phyloP scores from a whole-genome alignment of 2,888 invertebrate species.

The Acanthosoma haemorrhoidale region DNA sequence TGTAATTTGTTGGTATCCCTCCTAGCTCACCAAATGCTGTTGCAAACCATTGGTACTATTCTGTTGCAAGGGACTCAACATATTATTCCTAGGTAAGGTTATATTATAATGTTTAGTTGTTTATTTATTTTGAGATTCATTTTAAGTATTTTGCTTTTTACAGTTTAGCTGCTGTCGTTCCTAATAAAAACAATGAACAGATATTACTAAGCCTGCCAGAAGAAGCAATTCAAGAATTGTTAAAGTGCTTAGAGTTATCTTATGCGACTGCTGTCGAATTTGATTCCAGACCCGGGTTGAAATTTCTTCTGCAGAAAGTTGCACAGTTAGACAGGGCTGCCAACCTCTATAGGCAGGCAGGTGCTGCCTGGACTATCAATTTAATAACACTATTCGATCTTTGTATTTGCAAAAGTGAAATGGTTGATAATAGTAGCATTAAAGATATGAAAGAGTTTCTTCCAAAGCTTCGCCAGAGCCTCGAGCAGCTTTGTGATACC shows the following conservation, averaged over 20 bases:
- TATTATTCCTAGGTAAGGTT: slow-evolving; percentile 50
- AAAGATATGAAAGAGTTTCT: slow-evolving; percentile 41
- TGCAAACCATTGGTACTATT: slow-evolving; percentile 84
- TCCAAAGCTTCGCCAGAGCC: slow-evolving; percentile 46
- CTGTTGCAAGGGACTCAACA: slow-evolving; percentile 68
- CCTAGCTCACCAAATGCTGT: slow-evolving; percentile 83
- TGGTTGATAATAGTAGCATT: slow-evolving; percentile 31
- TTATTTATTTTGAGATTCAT: background rate
- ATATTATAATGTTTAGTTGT: background rate
- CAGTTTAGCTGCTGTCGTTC: slow-evolving; percentile 36
- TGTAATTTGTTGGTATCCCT: slow-evolving; percentile 82
- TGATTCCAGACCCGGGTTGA: slow-evolving; percentile 83
- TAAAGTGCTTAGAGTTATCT: slow-evolving; percentile 75
- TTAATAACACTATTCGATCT: slow-evolving; percentile 81
- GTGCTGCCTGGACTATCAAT: slow-evolving; percentile 85
- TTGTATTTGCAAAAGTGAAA: slow-evolving; percentile 55
- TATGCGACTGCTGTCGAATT: slow-evolving; percentile 78
- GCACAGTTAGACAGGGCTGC: slow-evolving; percentile 79
- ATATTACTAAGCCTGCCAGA: slow-evolving; percentile 32
- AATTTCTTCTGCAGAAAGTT: slow-evolving; percentile 90
- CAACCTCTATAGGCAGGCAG: slow-evolving; percentile 87
- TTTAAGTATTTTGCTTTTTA: background rate
- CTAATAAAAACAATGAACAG: slow-evolving; percentile 32
- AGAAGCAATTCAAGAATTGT: slow-evolving; percentile 55
- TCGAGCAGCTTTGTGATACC: slow-evolving; percentile 50